Evolutionary conservation across 1,140 invertebrate species (phyloP).

Genomic region (Pseudomyrmex dendroicus): DNA sequence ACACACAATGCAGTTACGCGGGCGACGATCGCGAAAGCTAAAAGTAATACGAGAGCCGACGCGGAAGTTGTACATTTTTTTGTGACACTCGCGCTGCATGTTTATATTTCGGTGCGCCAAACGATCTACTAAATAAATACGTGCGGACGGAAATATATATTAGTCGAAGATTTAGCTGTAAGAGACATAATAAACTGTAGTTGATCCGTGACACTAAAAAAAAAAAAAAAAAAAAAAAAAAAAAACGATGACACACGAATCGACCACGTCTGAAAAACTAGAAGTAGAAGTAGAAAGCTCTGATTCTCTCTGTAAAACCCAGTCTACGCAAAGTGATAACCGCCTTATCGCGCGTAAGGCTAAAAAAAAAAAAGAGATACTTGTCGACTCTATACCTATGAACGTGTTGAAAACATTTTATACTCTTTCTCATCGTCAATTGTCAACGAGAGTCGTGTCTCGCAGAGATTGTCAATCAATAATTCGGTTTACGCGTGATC

Average conservation of each 20-base stretch:
- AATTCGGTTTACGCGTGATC: constrained; percentile 40
- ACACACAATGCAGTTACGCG: constrained; percentile 21
- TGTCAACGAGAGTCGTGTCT: constrained; percentile 33
- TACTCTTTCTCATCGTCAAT: constrained; percentile 49
- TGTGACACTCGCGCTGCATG: constrained; percentile 3
- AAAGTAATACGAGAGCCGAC: not conserved
- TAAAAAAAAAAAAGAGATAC: constrained; percentile 64
- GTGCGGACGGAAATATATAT: constrained; percentile 34
- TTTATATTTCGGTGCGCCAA: constrained; percentile 14
- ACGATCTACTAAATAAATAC: constrained; percentile 42
- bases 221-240: constrained; percentile 56
- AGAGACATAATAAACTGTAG: constrained; percentile 49
- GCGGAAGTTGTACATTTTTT: constrained; percentile 6
- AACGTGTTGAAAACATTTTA: constrained; percentile 53
- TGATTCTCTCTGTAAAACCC: not conserved
- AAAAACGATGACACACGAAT: too few species aligned
- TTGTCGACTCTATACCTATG: constrained; percentile 60
- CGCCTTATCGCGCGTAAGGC: constrained; percentile 57
- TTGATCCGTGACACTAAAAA: constrained; percentile 57
- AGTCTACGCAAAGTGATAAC: not conserved
- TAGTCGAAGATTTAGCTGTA: constrained; percentile 43
- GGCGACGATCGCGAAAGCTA: not conserved
- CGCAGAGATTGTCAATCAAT: constrained; percentile 28
- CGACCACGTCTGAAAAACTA: constrained; percentile 9
- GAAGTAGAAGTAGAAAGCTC: constrained; percentile 6